These are phyloP conservation scores for Capitulum mitella DNA, from an alignment of 2,888 invertebrate species.

Conservation along the genomic window DNA sequence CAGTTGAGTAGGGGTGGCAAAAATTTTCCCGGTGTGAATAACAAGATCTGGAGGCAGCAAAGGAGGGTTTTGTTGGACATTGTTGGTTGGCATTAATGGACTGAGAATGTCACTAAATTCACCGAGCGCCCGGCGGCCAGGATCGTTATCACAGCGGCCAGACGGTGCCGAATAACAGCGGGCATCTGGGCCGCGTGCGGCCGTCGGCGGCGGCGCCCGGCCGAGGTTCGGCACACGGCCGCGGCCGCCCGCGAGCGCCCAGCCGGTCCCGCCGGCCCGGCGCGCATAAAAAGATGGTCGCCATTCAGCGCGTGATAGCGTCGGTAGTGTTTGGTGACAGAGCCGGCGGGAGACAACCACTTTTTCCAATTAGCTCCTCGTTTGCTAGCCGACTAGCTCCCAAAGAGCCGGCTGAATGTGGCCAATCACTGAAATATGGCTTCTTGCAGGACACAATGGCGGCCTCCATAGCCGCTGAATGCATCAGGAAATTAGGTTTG, in stretches of 20 bases:
- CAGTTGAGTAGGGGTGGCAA: conserved; percentile 18
- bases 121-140: neutral
- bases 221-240: neutral
- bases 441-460: conserved; percentile 11
- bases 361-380: conserved; percentile 23
- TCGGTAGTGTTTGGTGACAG: conserved; percentile 23
- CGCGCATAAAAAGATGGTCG: neutral
- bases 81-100: conserved; percentile 3
- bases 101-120: conserved; percentile 9
- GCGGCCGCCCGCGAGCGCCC: conserved; percentile 13
- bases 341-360: conserved; percentile 16
- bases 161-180: neutral
- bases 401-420: conserved; percentile 10
- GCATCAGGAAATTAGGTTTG: conserved; percentile 18
- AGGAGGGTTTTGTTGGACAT: conserved; percentile 20
- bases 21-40: conserved; percentile 8
- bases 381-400: conserved; percentile 13
- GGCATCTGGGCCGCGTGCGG: no score
- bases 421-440: conserved; percentile 20
- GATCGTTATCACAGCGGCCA: neutral
- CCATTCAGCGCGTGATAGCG: conserved; percentile 19
- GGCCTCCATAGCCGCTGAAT: neutral
- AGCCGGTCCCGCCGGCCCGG: no score
- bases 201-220: no score
- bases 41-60: conserved; percentile 12